Evolutionary conservation across 2,113 vertebrate species (phyloP), one percentile per base, ranked within the genome.

Genomic region (Toxotes jaculatrix): DNA sequence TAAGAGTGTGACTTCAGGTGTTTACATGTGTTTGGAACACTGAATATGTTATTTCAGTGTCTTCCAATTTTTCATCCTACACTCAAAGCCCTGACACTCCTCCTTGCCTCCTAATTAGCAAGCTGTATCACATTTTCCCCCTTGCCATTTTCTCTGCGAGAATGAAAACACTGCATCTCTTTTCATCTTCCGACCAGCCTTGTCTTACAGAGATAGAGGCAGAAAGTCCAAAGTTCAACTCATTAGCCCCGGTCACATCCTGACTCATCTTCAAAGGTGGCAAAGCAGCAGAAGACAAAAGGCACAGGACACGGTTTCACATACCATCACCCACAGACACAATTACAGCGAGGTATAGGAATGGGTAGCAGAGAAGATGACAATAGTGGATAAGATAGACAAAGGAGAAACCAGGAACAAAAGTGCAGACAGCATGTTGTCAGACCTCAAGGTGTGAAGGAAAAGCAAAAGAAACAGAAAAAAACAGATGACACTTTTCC

Each of bases 191-290:
- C 51, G 63, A 84, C 91, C 80, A 7, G 95, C 93, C 93, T 93
- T 85, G 91, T 93, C 91, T 89, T 71, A 85, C 77, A 93, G 72
- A 75, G 79, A 94, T 86, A 82, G 94, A 83, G 59, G 74, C 83
- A 93, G 95, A 93, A 91, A 91, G 95, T 95, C 95, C 96, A 96
- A 95, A 97, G 96, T 89, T 93, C 92, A 96, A 94, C 73, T 96
- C 95, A 95, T 96, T 94, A 95, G 91, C 93, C 91, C 87, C 71
- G 96, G 95, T 96, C 95, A 96, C 93, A 97, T 98, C 96, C 96
- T 94, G 93, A 94, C 95, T 93, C 94, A 94, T 96, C 91, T 90
- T 90, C 77, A 88, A 88, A 92, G 80, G 56, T 64, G 34, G 77
- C 23, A n/a, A 84, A 73, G 55, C 79, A 55, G 71, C 77, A 72